Percentiles rank a stretch among this genome's conserved stretches.
These are phyloP conservation scores for Mormyrops boulengeri DNA, from an alignment of 2,797 vertebrate genomes.

Conservation along the genomic window DNA sequence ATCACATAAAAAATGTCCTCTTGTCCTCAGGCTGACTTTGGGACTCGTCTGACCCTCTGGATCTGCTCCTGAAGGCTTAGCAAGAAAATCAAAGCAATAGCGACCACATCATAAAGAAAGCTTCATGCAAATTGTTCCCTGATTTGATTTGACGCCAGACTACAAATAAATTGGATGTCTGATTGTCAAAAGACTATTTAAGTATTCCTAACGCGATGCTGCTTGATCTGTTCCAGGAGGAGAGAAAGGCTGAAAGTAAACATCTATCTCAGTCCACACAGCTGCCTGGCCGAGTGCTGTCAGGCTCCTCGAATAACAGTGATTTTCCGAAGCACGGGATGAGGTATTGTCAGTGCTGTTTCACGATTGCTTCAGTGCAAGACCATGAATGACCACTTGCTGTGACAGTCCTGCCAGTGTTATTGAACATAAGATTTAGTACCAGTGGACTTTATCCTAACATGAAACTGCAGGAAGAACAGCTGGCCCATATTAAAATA, in stretches of 20 bases:
- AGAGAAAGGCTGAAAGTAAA: conserved; percentile 10
- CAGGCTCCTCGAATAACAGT: neutral
- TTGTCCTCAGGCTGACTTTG: neutral
- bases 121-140: neutral
- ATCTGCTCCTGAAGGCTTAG: neutral
- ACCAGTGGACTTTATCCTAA: neutral
- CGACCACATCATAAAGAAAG: neutral
- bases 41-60: neutral
- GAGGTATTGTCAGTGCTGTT: neutral
- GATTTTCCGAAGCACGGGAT: neutral
- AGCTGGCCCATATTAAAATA: neutral
- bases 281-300: neutral
- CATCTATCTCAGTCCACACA: neutral
- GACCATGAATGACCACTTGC: neutral
- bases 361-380: neutral
- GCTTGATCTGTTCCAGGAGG: neutral
- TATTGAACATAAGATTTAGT: neutral
- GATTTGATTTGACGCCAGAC: conserved; percentile 8
- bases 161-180: conserved; percentile 12
- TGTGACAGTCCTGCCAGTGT: neutral
- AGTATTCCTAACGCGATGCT: neutral
- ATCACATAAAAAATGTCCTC: neutral
- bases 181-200: conserved; percentile 15
- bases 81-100: neutral
- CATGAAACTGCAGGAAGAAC: neutral